Evolutionary conservation across 2,113 vertebrate species (phyloP), one percentile per base, ranked within the genome.

Genomic region (Nestor notabilis): DNA sequence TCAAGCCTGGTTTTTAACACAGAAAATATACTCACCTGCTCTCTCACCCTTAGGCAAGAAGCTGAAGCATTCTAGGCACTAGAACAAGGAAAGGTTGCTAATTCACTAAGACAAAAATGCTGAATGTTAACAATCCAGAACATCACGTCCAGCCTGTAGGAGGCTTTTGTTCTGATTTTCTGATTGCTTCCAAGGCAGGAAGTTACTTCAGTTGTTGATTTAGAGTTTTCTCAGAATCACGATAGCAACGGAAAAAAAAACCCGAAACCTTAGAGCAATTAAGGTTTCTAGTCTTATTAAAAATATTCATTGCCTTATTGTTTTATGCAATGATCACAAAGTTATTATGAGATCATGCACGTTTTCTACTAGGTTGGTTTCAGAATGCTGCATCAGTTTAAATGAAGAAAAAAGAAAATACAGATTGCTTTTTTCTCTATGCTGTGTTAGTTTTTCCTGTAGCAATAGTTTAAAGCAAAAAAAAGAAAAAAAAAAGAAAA

Each of bases 81-180:
- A 35, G 31, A 49, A 41, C 19, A 46, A 71, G 55, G 25, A 49
- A 63, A 68, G 21, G 28, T 29, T 80, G 37, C 17, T 90, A 5
- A 27, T 88, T 95, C 79, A 46, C 52, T 53, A 15, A n/a, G 43
- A 63, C 14, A 41, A 11, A 46, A 75, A 49, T 56, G 35, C 46
- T 81, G 86, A 49, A 83, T 71, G 56, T 72, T 85, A 96, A 85
- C 61, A 71, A 93, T 41, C 85, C 82, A 90, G 91, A 46, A 83
- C 35, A 2, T 78, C 79, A 64, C 4, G 43, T 95, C 79, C 91
- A 96, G 56, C 27, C 53, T 75, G 56, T 18, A 50, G 91, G 29
- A 95, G 83, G 75, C 75, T 88, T 97, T 97, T 97, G 93, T 96
- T 95, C 83, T 68, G 43, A 29, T 83, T 83, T 95, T 93, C 95